Base-by-base conservation (phyloP, 2,888 invertebrate species). In the Andrena bicolor region DNA sequence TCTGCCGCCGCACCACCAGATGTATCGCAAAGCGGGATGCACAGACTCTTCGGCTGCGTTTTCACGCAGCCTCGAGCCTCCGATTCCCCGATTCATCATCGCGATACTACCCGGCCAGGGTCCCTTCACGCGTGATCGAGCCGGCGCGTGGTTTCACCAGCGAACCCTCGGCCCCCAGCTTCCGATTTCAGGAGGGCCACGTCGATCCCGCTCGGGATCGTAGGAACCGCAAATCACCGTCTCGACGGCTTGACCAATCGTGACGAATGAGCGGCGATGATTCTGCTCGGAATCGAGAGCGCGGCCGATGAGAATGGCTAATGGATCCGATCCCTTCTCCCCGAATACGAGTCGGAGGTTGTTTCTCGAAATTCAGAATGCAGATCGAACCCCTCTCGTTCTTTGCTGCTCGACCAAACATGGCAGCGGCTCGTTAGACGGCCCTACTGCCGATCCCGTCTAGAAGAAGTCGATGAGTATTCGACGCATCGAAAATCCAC, bases 201-300 rank as follows among this genome's bases (percentile, higher is more conserved):
- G 61, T 49, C 35, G 61, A 49, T 56, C 48, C 63, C 64, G 35
- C 51, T 68, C 41, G 30, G 56, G 51, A 61, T 72, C 41, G 10
- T 56, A 64, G 41, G 70, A 83, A 82, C 77, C 66, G 77, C 83
- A 78, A 83, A 83, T 83, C 83, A 83, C 76, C 30, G 82, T 58
- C 69, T 32, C 53, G 75, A 78, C 53, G 70, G 73, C 65, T 73
- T 76, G 77, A 71, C 71, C 73, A 71, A 81, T 76, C 83, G 82
- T 77, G 73, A 77, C 74, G 76, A 81, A 74, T 30, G 70, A 65
- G 35, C 76, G 53, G 26, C 76, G 68, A 82, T 80, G 73, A 74
- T 82, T 69, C 61, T 70, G 60, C 65, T 63, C 65, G 78, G 51
- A 64, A 72, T 72, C 61, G 68, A 20, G 7, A n/a, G 76, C 26